Conservation (phyloP, 2,888 invertebrate species). For the Pyrochroa serraticornis region DNA sequence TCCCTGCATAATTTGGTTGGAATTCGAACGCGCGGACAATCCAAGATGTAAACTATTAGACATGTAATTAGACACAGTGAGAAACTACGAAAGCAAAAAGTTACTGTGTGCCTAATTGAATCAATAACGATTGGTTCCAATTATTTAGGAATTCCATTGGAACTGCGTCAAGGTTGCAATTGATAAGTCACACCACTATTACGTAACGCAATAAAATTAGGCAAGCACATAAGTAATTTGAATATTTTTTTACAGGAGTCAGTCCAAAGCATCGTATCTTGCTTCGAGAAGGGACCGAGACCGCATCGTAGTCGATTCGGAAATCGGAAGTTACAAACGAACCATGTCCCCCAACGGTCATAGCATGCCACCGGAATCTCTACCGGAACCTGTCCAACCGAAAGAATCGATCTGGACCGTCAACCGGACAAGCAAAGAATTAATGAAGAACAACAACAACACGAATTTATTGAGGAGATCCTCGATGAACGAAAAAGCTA, state of each 20-base stretch:
- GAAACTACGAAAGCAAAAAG: too few relatives aligned
- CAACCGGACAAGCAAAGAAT: slow-evolving; percentile 39
- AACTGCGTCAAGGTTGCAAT: slow-evolving; percentile 10
- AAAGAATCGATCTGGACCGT: slow-evolving; percentile 51
- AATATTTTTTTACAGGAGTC: slow-evolving; percentile 66
- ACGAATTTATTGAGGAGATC: slow-evolving; percentile 48
- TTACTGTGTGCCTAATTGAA: slow-evolving; percentile 11
- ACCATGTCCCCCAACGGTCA: slow-evolving; percentile 72
- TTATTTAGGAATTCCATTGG: background rate
- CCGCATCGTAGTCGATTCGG: slow-evolving; percentile 68
- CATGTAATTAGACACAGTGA: slow-evolving; percentile 2
- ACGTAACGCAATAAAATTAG: slow-evolving; percentile 11
- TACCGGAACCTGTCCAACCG: slow-evolving; percentile 40
- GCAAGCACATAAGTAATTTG: slow-evolving; percentile 10
- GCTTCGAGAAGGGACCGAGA: slow-evolving; percentile 74
- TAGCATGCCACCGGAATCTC: slow-evolving; percentile 37
- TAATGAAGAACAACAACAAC: slow-evolving; percentile 44
- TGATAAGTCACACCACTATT: slow-evolving; percentile 1
- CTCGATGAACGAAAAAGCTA: slow-evolving; percentile 53
- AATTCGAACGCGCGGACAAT: slow-evolving; percentile 32
- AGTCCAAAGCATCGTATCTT: slow-evolving; percentile 78
- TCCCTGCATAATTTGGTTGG: slow-evolving; percentile 37
- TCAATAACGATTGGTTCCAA: slow-evolving; percentile 9
- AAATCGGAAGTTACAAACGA: slow-evolving; percentile 76
- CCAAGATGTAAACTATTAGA: slow-evolving; percentile 34